phyloP scores from a whole-genome alignment of 2,113 vertebrate species.

The Prionailurus bengalensis region DNA sequence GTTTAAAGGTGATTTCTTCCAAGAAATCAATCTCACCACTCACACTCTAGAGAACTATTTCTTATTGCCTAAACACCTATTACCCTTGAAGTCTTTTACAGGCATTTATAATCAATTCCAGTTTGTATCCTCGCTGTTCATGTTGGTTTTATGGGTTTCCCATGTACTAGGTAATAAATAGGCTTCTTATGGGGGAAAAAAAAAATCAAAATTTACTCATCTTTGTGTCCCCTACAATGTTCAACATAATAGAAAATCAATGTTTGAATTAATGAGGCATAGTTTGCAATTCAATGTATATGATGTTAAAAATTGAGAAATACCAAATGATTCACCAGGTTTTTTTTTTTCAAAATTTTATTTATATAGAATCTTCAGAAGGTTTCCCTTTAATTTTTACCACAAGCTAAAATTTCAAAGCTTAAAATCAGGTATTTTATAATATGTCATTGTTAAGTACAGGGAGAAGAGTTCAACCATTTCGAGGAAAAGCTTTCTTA shows the following conservation, averaged over 20 bases:
- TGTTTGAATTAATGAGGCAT: neutral
- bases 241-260: neutral
- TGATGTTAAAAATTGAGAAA: conserved; percentile 37
- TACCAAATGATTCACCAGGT: neutral
- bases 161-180: neutral
- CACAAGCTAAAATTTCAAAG: neutral
- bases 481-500: conserved; percentile 49
- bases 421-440: neutral
- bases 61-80: neutral
- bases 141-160: neutral
- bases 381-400: neutral
- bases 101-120: neutral
- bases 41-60: neutral
- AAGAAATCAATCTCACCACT: neutral
- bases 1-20: neutral
- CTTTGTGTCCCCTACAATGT: neutral
- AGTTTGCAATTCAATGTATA: conserved; percentile 6
- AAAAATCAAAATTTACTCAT: neutral
- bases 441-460: conserved; percentile 25
- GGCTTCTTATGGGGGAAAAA: neutral
- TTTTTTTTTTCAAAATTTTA: conserved; percentile 72
- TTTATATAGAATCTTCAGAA: conserved; percentile 19
- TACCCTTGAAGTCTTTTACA: neutral
- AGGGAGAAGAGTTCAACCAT: neutral
- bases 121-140: neutral